Percentiles rank a stretch among this genome's conserved stretches.
Conservation (phyloP, 2,113 vertebrate genomes). For the Antigone vipio region DNA sequence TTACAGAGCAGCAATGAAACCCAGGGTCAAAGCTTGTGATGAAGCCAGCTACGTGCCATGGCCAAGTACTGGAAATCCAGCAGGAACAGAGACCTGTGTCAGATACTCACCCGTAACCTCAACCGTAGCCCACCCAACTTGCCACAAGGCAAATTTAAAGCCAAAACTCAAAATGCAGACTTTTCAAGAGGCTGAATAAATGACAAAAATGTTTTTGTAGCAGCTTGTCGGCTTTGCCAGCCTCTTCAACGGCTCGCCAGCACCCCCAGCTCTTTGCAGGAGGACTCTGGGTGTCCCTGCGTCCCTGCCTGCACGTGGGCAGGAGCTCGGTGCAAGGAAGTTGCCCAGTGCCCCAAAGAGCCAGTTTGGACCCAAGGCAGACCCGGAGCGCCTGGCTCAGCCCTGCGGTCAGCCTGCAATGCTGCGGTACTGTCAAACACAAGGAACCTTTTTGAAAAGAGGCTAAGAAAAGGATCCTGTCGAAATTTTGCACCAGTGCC, state of each 20-base stretch:
- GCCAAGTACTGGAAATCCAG: not conserved
- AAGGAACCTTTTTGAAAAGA: not conserved
- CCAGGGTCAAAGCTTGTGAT: not conserved
- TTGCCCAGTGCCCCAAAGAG: not conserved
- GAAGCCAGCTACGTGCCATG: not conserved
- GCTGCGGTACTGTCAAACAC: not conserved
- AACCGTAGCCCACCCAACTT: not conserved
- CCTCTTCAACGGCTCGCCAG: not conserved
- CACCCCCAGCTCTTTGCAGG: not conserved
- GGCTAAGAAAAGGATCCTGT: not conserved
- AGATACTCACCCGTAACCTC: not conserved
- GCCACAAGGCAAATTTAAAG: not conserved
- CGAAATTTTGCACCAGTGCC: not conserved
- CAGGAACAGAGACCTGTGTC: not conserved
- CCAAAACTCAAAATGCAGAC: not conserved
- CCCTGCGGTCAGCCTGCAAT: not conserved
- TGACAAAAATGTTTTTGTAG: not conserved
- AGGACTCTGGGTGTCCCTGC: not conserved
- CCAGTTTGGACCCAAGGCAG: not conserved
- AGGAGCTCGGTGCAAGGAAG: accelerated
- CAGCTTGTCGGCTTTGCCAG: not conserved
- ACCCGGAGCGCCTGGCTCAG: not conserved
- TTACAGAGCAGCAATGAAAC: not conserved
- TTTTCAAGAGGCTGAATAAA: not conserved
- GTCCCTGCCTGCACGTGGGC: not conserved